Evolutionary conservation across 2,113 vertebrate species (phyloP).

Genomic region (Cacatua alba): DNA sequence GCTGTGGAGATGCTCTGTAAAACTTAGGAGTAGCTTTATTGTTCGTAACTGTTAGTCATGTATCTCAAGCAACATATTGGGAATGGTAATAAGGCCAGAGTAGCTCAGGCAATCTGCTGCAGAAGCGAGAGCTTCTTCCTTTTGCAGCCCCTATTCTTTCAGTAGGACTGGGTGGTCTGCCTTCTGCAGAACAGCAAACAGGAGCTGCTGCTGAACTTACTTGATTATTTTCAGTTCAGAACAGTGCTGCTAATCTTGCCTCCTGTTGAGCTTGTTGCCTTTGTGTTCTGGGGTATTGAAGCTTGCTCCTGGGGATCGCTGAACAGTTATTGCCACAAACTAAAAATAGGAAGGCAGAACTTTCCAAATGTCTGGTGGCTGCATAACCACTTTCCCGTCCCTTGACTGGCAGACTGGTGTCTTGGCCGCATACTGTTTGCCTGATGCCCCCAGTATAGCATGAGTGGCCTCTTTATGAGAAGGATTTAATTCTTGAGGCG

Average conservation of each 20-base stretch:
- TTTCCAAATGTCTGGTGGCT: background rate
- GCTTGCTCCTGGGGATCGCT: constrained; percentile 1
- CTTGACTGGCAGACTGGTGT: background rate
- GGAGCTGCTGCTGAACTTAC: background rate
- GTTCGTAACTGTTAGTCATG: background rate
- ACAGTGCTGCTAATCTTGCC: background rate
- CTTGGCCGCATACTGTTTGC: background rate
- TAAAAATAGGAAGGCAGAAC: background rate
- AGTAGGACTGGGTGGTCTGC: background rate
- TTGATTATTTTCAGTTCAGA: background rate
- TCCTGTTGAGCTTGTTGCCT: background rate
- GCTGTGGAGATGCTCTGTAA: constrained; percentile 28
- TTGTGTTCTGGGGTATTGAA: background rate
- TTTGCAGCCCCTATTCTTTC: background rate
- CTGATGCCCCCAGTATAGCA: background rate
- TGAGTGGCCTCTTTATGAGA: background rate
- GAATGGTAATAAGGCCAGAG: constrained; percentile 2
- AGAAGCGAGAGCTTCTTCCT: background rate
- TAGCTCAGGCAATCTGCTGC: background rate
- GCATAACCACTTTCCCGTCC: background rate
- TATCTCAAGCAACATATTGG: background rate
- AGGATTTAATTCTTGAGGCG: background rate
- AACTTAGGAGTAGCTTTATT: background rate
- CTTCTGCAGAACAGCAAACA: background rate
- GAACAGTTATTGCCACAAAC: background rate